These are phyloP conservation scores for Sthenelais limicola DNA, from an alignment of 2,888 invertebrate genomes.

Conservation along the genomic window DNA sequence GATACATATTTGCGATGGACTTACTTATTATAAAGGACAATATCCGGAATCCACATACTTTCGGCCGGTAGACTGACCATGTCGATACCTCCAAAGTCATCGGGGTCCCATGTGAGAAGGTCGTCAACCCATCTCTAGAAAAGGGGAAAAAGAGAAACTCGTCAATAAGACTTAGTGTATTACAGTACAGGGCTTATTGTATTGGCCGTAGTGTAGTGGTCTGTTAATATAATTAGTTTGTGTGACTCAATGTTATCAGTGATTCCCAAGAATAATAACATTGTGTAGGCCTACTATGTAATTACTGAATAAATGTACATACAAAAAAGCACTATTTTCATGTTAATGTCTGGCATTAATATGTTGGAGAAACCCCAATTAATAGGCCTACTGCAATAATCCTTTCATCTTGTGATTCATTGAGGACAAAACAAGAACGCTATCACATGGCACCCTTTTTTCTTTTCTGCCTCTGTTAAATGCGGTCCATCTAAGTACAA, in stretches of 20 bases:
- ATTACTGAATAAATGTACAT: too few species aligned
- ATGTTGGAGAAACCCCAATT: too few species aligned
- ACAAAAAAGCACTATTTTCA: too few species aligned
- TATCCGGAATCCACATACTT: slow-evolving; percentile 49
- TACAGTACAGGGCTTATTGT: too few species aligned
- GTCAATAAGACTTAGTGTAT: neutral
- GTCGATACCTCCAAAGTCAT: slow-evolving; percentile 45
- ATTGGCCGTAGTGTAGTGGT: too few species aligned
- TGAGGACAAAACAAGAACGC: too few species aligned
- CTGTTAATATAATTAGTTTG: too few species aligned
- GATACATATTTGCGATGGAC: neutral
- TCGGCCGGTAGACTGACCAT: slow-evolving; percentile 44
- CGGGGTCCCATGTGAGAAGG: slow-evolving; percentile 49
- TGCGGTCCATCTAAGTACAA: neutral
- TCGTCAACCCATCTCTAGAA: slow-evolving; percentile 49
- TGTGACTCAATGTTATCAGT: too few species aligned
- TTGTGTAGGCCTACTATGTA: too few species aligned
- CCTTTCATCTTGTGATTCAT: neutral
- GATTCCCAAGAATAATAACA: too few species aligned
- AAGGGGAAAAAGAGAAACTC: neutral
- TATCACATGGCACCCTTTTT: neutral
- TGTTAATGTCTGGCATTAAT: too few species aligned
- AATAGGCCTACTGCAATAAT: too few species aligned
- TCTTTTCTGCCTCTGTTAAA: neutral
- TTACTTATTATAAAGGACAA: slow-evolving; percentile 52